A percentile compares a stretch with the other conserved stretches of the same genome.
phyloP scores from a whole-genome alignment of 2,888 invertebrate genomes.

The Octonoba sinensis region DNA sequence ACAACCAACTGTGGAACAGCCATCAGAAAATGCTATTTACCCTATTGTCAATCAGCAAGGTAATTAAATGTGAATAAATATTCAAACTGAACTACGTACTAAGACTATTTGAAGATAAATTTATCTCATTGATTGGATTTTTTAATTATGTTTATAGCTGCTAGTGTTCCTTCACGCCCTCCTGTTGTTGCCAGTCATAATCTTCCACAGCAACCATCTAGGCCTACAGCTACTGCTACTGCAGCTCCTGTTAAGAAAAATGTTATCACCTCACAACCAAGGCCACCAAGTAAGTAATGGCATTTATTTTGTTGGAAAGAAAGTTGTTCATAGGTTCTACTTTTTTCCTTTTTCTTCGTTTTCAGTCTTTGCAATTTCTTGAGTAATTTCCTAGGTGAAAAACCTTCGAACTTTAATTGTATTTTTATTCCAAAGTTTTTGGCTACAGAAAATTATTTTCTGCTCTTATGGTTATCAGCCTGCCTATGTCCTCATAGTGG shows the following conservation, averaged over 20 bases:
- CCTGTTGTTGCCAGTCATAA: constrained; percentile 67
- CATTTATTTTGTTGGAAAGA: not conserved
- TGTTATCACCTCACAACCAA: constrained; percentile 63
- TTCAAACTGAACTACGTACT: not conserved
- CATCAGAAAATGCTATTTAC: constrained; percentile 27
- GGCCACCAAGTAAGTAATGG: constrained; percentile 47
- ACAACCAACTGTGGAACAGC: constrained; percentile 55
- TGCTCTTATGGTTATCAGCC: too few species aligned
- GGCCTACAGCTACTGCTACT: constrained; percentile 67
- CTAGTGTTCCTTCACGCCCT: constrained; percentile 39
- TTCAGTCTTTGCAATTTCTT: too few species aligned
- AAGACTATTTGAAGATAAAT: too few species aligned
- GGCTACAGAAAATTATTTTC: too few species aligned
- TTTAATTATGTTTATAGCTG: not conserved
- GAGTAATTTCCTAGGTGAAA: too few species aligned
- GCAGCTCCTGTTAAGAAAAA: constrained; percentile 67
- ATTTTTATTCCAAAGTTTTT: too few species aligned
- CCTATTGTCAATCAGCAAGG: constrained; percentile 49
- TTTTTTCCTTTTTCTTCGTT: not conserved
- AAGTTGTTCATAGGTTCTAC: not conserved
- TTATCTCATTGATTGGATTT: too few species aligned
- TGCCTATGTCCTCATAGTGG: too few species aligned
- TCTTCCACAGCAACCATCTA: constrained; percentile 67
- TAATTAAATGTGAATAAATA: not conserved
- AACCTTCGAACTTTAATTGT: too few species aligned